Conservation (phyloP, 2,888 invertebrate genomes). For the Rotaria macrura region DNA sequence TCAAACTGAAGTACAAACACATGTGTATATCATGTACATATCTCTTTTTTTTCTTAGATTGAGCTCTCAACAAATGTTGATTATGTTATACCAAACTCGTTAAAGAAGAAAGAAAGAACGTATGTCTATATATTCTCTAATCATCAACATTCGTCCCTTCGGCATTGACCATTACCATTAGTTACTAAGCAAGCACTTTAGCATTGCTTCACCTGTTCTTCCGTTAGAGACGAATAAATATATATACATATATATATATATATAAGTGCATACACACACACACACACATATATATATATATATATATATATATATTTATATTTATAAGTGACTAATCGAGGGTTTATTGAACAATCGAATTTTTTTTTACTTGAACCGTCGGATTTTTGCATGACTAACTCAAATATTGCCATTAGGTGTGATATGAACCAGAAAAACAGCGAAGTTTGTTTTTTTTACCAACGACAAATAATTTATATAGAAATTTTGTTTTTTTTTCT, state of each 20-base stretch:
- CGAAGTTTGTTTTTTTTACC: not conserved
- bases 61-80: not conserved
- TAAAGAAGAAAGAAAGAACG: not conserved
- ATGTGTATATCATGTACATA: not conserved
- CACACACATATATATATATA: no score
- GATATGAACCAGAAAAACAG: not conserved
- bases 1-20: not conserved
- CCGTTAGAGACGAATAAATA: not conserved
- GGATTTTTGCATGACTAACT: slow-evolving; percentile 3
- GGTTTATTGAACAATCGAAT: not conserved
- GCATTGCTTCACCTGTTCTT: not conserved
- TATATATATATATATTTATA: no score
- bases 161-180: not conserved
- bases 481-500: not conserved
- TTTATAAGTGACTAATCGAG: not conserved
- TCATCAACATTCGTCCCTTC: not conserved
- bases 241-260: no score
- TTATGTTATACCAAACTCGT: not conserved
- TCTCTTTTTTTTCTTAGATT: not conserved
- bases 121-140: not conserved
- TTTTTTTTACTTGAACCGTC: not conserved
- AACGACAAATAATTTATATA: slow-evolving; percentile 6
- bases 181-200: not conserved
- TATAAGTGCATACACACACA: no score
- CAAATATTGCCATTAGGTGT: not conserved